A percentile compares a stretch with the other conserved stretches of the same genome.
These are phyloP conservation scores for Schizopygopsis malacanthus DNA, from an alignment of 2,797 vertebrate genomes.

Conservation along the genomic window DNA sequence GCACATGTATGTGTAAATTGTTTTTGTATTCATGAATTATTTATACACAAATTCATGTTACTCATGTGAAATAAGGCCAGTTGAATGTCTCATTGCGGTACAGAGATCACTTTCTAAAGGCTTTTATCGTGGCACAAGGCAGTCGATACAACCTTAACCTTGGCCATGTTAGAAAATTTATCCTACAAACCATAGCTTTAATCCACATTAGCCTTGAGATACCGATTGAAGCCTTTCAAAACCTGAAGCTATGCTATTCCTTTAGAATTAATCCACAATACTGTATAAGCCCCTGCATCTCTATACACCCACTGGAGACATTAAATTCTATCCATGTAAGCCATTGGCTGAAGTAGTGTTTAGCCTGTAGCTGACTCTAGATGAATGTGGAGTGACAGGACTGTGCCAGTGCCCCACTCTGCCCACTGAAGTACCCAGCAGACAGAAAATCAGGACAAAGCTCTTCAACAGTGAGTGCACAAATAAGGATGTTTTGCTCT, in stretches of 20 bases:
- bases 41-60: not conserved
- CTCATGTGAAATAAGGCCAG: not conserved
- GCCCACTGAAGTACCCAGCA: constrained; percentile 20
- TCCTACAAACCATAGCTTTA: constrained; percentile 5
- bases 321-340: constrained; percentile 16
- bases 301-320: not conserved
- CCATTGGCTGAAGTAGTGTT: constrained; percentile 15
- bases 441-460: constrained; percentile 28
- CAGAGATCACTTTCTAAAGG: constrained; percentile 12
- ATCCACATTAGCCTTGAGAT: constrained; percentile 18
- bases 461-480: not conserved
- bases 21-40: constrained; percentile 1
- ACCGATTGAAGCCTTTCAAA: constrained; percentile 6
- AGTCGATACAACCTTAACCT: constrained; percentile 9
- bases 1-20: constrained; percentile 5
- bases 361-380: constrained; percentile 42
- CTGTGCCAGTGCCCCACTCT: constrained; percentile 33
- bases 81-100: not conserved
- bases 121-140: not conserved
- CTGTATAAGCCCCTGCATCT: constrained; percentile 5
- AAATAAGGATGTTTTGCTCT: not conserved
- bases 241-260: constrained; percentile 24
- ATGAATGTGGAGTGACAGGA: constrained; percentile 41
- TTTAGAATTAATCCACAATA: constrained; percentile 17
- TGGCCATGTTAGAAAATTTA: not conserved